Evolutionary conservation across 2,888 invertebrate species (phyloP), one percentile per base, ranked within the genome.

Genomic region (Netelia melanura): DNA sequence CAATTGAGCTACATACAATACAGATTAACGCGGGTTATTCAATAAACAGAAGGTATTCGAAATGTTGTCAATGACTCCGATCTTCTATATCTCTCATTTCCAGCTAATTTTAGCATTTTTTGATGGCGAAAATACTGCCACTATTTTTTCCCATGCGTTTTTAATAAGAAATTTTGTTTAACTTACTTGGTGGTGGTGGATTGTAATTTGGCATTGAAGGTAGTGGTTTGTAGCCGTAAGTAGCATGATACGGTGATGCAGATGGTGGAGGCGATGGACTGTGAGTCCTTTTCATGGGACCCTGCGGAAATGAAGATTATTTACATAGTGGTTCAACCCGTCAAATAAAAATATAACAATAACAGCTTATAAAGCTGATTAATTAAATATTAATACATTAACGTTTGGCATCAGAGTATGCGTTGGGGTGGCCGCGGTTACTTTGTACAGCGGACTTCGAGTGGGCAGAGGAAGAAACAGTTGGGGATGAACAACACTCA

Each of bases 401-500:
- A 94, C 94, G 83, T 92, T 93, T 25, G 93, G 91, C 54, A 94
- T 87, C 43, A 94, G 86, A 65, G 91, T 92, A 70, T 94, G 94
- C 8, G 93, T 91, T 3, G 93, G 91, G n/a, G 93, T 89, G 23
- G 93, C 90, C 23, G 93, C 91, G 17, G 94, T 88, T 64, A 94
- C 94, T 91, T 95, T 94, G 83, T 94, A 94, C 62, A 94, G 88
- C 3, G 94, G 92, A 87, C 93, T 92, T 75, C 93, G 91, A 38
- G 92, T 92, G 21, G 94, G 93, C 14, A 96, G 95, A 90, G 97
- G 96, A 70, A 96, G 94, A 90, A 97, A 96, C 91, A 97, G 95
- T 83, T 96, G 97, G 25, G 96, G 95, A 89, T 96, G 96, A 17
- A 96, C 95, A 43, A 94, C 92, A 84, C 94, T 94, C 23, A 91